A percentile compares a stretch with the other conserved stretches of the same genome.
Evolutionary conservation across 2,888 invertebrate genomes (phyloP).

Genomic region (Phengaris arion): DNA sequence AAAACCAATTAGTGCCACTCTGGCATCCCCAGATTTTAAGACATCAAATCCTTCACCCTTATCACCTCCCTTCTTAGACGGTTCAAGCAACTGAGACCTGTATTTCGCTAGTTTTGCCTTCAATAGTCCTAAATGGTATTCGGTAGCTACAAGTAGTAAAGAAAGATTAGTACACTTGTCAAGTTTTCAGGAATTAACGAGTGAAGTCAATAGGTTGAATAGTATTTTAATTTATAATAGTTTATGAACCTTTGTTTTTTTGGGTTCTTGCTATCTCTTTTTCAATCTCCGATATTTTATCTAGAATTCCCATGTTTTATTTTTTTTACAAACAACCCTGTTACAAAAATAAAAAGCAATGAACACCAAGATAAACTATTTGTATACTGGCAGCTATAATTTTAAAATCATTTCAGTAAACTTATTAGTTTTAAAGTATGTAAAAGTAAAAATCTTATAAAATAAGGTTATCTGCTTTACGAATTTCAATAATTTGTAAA

Average conservation of each 20-base stretch:
- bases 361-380: not conserved
- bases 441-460: slow-evolving; percentile 32
- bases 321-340: not conserved
- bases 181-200: not conserved
- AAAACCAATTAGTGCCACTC: slow-evolving; percentile 98
- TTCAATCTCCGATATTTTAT: slow-evolving; percentile 99
- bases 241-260: slow-evolving; percentile 96
- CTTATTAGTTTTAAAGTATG: not conserved
- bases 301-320: slow-evolving; percentile 95
- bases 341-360: not conserved
- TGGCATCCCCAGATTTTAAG: slow-evolving; percentile 98
- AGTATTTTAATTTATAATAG: slow-evolving; percentile 6
- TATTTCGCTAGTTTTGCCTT: slow-evolving; percentile 98
- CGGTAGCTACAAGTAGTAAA: slow-evolving; percentile 87
- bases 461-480: slow-evolving; percentile 40
- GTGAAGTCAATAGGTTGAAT: no score
- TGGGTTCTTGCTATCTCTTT: slow-evolving; percentile 98
- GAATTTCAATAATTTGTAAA: slow-evolving; percentile 36
- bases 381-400: slow-evolving; percentile 29
- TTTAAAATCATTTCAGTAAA: slow-evolving; percentile 36
- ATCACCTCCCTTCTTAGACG: slow-evolving; percentile 91
- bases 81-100: slow-evolving; percentile 95
- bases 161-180: not conserved
- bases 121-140: slow-evolving; percentile 97
- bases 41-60: slow-evolving; percentile 99